Conservation (phyloP, 2,888 invertebrate genomes). For the Cephalotes varians region DNA sequence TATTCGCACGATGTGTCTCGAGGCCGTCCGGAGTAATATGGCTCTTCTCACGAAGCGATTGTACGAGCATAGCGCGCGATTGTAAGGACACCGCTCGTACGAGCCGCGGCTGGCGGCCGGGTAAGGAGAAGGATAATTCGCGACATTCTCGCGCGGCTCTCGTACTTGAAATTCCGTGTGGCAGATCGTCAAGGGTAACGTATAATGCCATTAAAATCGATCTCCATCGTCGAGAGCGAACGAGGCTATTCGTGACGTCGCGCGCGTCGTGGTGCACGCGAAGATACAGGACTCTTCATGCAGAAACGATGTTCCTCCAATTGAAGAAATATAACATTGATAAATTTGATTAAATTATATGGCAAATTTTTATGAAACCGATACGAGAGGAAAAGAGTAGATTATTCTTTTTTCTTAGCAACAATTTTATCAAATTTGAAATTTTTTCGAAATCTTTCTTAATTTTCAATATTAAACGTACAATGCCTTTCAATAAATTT, state of each 20-base stretch:
- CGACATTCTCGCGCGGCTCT: constrained; percentile 54
- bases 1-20: constrained; percentile 54
- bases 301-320: not conserved
- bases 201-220: constrained; percentile 70
- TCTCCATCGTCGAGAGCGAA: constrained; percentile 65
- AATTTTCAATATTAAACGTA: not conserved
- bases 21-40: constrained; percentile 41
- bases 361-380: not conserved
- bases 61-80: constrained; percentile 28
- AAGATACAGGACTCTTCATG: not conserved
- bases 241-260: constrained; percentile 59
- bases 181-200: constrained; percentile 70
- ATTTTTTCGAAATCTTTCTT: not conserved
- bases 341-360: not conserved
- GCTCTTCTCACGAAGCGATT: constrained; percentile 45
- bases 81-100: constrained; percentile 36
- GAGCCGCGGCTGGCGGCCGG: not conserved
- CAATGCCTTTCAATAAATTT: not conserved
- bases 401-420: not conserved
- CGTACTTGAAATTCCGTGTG: constrained; percentile 71
- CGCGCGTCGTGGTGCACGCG: constrained; percentile 52
- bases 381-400: not conserved
- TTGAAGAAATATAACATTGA: not conserved
- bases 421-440: not conserved
- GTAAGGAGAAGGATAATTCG: constrained; percentile 48